Conservation (phyloP, 1,140 invertebrate genomes). For the Drosophila kikkawai region DNA sequence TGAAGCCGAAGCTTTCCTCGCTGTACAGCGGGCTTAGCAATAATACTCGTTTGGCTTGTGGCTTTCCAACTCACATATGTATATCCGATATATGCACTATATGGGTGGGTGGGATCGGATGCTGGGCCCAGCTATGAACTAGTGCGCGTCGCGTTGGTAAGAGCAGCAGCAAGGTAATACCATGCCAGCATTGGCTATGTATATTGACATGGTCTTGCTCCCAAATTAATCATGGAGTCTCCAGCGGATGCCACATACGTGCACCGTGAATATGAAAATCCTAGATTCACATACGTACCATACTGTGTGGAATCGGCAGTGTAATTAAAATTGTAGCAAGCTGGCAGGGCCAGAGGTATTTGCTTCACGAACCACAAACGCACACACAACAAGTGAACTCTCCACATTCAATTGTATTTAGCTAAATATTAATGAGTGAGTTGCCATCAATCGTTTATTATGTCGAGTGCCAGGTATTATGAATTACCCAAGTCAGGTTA, state of each 20-base stretch:
- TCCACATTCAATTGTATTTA: slow-evolving; percentile 6
- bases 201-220: slow-evolving; percentile 32
- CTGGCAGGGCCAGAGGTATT: slow-evolving; percentile 7
- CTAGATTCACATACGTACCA: not conserved
- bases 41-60: slow-evolving; percentile 64
- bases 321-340: slow-evolving; percentile 36
- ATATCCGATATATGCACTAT: not conserved
- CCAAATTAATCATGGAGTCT: slow-evolving; percentile 37
- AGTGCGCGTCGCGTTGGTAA: slow-evolving; percentile 6
- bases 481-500: not conserved
- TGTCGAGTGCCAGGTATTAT: not conserved
- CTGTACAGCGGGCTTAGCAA: slow-evolving; percentile 22
- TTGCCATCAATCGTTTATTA: slow-evolving; percentile 6
- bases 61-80: slow-evolving; percentile 53
- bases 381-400: not conserved
- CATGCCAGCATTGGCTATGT: slow-evolving; percentile 9
- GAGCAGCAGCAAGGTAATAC: slow-evolving; percentile 21
- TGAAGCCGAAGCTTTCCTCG: slow-evolving; percentile 11
- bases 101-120: not conserved
- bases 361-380: not conserved
- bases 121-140: slow-evolving; percentile 14
- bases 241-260: slow-evolving; percentile 10
- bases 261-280: not conserved
- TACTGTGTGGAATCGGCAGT: not conserved
- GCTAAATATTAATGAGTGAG: slow-evolving; percentile 8